A percentile compares a stretch with the other conserved stretches of the same genome.
Conservation (phyloP, 2,113 vertebrate species). For the Corythornis vintsioides region DNA sequence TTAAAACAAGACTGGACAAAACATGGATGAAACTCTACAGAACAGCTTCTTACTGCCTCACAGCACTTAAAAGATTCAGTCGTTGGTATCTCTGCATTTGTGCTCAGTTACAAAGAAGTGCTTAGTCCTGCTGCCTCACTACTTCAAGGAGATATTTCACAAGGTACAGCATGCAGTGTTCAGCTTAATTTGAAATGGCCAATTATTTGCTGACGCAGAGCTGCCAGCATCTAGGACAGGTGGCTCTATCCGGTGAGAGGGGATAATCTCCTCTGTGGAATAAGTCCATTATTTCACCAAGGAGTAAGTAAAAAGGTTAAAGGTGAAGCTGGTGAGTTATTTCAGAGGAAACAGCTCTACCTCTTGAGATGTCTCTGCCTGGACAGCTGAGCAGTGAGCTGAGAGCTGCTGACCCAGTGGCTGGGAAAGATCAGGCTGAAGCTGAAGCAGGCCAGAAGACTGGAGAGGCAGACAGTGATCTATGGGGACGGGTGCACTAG, state of each 20-base stretch:
- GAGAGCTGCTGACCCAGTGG: constrained; percentile 71
- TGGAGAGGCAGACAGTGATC: constrained; percentile 68
- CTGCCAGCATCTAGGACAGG: not conserved
- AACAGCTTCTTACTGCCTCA: not conserved
- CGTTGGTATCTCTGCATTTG: not conserved
- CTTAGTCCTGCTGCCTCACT: not conserved
- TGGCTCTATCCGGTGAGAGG: fast-evolving
- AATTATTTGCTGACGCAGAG: not conserved
- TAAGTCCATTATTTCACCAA: not conserved
- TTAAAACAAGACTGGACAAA: constrained; percentile 48
- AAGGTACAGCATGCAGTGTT: not conserved
- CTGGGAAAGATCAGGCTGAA: constrained; percentile 60
- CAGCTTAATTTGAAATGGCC: not conserved
- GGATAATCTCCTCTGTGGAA: not conserved
- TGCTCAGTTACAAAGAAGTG: not conserved
- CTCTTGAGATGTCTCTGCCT: constrained; percentile 73
- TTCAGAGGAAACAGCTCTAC: constrained; percentile 46
- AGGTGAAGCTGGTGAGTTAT: not conserved
- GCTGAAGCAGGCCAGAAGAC: constrained; percentile 54
- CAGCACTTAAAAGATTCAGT: not conserved
- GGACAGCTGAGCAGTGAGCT: constrained; percentile 42
- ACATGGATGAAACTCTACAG: not conserved
- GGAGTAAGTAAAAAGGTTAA: not conserved
- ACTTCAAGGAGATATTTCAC: not conserved
- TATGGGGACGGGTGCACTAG: constrained; percentile 43